Percentiles rank a stretch among this genome's conserved stretches.
These are phyloP conservation scores for Trissolcus brochymenae DNA, from an alignment of 2,888 invertebrate species.

Conservation along the genomic window DNA sequence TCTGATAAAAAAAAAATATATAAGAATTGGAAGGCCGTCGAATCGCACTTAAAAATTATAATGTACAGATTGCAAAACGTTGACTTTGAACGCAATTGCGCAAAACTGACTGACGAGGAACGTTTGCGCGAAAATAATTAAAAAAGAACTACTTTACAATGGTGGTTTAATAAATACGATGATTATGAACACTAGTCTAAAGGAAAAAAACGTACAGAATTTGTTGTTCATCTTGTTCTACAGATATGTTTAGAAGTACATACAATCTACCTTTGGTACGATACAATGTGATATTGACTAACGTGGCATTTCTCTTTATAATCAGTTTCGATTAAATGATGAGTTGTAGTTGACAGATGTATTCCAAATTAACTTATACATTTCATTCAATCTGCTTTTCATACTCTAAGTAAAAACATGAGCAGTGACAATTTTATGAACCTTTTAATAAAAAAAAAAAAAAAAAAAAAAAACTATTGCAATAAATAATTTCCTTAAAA, in stretches of 20 bases:
- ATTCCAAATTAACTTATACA: background rate
- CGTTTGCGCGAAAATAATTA: constrained; percentile 48
- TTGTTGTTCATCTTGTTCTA: background rate
- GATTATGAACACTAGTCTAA: background rate
- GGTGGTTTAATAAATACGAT: constrained; percentile 35
- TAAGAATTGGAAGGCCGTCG: constrained; percentile 4
- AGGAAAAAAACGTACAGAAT: constrained; percentile 3
- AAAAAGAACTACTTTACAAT: constrained; percentile 10
- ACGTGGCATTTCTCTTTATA: constrained; percentile 40
- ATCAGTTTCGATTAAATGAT: constrained; percentile 8
- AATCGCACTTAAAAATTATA: constrained; percentile 35
- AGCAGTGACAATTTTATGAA: no score
- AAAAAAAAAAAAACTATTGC: no score
- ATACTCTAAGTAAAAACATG: no score
- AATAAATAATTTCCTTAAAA: no score
- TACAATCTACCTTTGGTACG: constrained; percentile 51
- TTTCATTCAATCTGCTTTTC: no score
- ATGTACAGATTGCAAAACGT: constrained; percentile 28
- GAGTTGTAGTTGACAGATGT: constrained; percentile 4
- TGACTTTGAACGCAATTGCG: constrained; percentile 26
- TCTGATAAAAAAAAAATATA: constrained; percentile 27
- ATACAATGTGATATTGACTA: constrained; percentile 43
- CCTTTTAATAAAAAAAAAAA: no score
- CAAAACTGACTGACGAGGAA: constrained; percentile 51
- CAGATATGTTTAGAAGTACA: constrained; percentile 11